A percentile compares a stretch with the other conserved stretches of the same genome.
Conservation (phyloP, 2,888 invertebrate genomes). For the Scaptomyza flava region DNA sequence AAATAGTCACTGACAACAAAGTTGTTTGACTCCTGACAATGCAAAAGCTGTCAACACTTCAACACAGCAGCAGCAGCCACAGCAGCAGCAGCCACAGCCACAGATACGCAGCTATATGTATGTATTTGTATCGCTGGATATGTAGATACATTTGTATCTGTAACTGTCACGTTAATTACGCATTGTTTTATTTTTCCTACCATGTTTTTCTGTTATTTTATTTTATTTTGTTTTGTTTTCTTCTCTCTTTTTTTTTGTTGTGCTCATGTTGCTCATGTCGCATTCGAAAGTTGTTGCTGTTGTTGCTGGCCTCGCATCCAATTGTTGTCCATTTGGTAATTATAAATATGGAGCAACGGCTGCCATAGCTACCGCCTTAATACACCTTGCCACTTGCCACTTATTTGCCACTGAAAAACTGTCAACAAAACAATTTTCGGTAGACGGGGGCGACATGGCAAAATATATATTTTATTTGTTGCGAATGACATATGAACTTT, state of each 20-base stretch:
- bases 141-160: constrained; percentile 36
- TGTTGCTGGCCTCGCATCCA: constrained; percentile 49
- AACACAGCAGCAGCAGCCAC: constrained; percentile 12
- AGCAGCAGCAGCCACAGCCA: neutral
- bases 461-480: constrained; percentile 51
- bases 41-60: constrained; percentile 70
- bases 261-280: constrained; percentile 21
- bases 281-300: constrained; percentile 33
- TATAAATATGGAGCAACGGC: constrained; percentile 75
- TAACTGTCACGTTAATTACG: constrained; percentile 69
- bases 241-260: constrained; percentile 4
- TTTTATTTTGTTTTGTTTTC: neutral
- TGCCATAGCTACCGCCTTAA: constrained; percentile 57
- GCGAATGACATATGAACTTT: constrained; percentile 41
- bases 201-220: constrained; percentile 8
- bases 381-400: constrained; percentile 8
- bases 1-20: constrained; percentile 52
- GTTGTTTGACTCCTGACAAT: constrained; percentile 77
- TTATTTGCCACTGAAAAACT: constrained; percentile 58
- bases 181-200: constrained; percentile 63
- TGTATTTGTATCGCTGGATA: neutral
- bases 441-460: constrained; percentile 41
- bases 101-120: constrained; percentile 24
- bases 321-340: constrained; percentile 81
- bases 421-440: constrained; percentile 64